Evolutionary conservation across 2,797 vertebrate species (phyloP), one percentile per base, ranked within the genome.

Genomic region (Gymnocypris eckloni): DNA sequence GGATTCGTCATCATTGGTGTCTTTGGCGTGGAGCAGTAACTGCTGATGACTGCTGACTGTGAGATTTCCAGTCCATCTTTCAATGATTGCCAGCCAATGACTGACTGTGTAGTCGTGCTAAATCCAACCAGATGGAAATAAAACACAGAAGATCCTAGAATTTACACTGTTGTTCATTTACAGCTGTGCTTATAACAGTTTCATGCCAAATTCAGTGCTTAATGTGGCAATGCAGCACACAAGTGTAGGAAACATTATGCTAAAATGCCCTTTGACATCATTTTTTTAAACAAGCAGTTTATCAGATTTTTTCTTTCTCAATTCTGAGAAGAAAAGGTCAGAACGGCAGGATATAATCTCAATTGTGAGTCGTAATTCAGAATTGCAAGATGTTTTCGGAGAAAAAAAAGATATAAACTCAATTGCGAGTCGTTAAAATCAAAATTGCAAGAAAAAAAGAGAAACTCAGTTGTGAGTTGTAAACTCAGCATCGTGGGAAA

Each of bases 41-140:
- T 18, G 37, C 33, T 28, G 72, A 64, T 56, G 28, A 33, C 28
- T 33, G 28, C 28, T 33, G 28, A 33, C 67, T 45, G 37, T 78
- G 15, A 25, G 43, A 67, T 84, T 69, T 52, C 75, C 75, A 54
- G 13, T 66, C 45, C 28, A 39, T 77, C 43, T 75, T 45, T 48
- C 25, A 59, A 8, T 25, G 22, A 71, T 11, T 41, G 20, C 39
- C 33, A 71, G 4, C 25, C 13, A 66, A 16, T 66, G 50, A 28
- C 13, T 66, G 6, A 43, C 9, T 10, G 33, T 41, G n/a, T 12
- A 43, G 22, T 39, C 3, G 6, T 6, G 9, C 64, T 16, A 6
- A 33, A 71, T 73, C 37, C 20, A 41, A 70, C 18, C 37, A 70
- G 4, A 64, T 13, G 11, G 61, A 64, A 41, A 41, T 41, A 22